These are phyloP conservation scores for Sinonovacula constricta DNA, from an alignment of 1,140 invertebrate species.

Conservation along the genomic window DNA sequence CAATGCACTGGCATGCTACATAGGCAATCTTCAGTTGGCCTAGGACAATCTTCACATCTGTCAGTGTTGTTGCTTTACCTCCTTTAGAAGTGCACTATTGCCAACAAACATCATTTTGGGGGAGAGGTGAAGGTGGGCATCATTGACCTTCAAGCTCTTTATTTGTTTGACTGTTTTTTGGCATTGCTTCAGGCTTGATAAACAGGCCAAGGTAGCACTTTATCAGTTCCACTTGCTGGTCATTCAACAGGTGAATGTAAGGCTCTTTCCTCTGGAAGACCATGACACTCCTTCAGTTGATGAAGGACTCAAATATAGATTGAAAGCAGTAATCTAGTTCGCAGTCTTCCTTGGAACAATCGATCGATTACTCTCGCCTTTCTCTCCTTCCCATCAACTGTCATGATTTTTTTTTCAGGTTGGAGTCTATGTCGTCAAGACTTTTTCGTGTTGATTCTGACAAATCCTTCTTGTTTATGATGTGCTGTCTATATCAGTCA, in stretches of 20 bases:
- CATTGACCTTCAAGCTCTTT: slow-evolving; percentile 1
- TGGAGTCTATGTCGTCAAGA: neutral
- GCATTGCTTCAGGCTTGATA: slow-evolving; percentile 33
- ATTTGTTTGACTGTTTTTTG: neutral
- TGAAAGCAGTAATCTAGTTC: slow-evolving; percentile 6
- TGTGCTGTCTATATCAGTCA: too few species aligned
- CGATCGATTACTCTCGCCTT: slow-evolving; percentile 40
- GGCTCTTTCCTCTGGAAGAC: slow-evolving; percentile 45
- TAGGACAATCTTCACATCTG: slow-evolving; percentile 14
- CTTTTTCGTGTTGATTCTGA: slow-evolving; percentile 1
- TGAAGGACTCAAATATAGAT: slow-evolving; percentile 16
- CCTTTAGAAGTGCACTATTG: neutral
- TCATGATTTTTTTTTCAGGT: slow-evolving; percentile 28
- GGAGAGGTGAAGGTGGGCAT: neutral
- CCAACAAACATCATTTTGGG: slow-evolving; percentile 21
- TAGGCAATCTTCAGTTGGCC: neutral
- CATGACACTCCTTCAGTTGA: slow-evolving; percentile 22
- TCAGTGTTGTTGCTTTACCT: neutral
- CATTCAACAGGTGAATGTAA: slow-evolving; percentile 38
- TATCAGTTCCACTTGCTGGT: slow-evolving; percentile 31
- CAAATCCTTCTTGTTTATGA: slow-evolving; percentile 1
- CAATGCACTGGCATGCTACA: neutral
- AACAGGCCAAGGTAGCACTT: slow-evolving; percentile 33
- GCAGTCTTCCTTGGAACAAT: neutral
- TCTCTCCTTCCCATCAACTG: slow-evolving; percentile 29